Evolutionary conservation across 2,888 invertebrate genomes (phyloP).

Genomic region (Andrena chrysosceles): DNA sequence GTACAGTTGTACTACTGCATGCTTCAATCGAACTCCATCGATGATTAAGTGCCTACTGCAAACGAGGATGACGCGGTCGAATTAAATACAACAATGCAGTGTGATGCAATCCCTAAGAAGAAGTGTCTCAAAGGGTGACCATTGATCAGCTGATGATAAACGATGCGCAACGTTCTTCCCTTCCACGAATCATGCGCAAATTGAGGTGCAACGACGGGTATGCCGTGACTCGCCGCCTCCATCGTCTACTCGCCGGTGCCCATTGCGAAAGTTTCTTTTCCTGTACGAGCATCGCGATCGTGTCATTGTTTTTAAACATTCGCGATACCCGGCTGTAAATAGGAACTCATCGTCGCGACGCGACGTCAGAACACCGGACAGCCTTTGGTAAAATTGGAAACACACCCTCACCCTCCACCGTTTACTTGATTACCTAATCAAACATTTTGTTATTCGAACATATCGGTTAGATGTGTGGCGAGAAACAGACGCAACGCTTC

Average conservation of each 20-base stretch:
- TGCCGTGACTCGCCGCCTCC: constrained; percentile 1
- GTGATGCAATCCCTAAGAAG: background rate
- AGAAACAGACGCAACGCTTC: too few relatives aligned
- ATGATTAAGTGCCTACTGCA: background rate
- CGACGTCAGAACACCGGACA: background rate
- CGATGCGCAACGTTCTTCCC: background rate
- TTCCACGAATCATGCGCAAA: constrained; percentile 30
- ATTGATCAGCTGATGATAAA: background rate
- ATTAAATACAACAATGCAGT: background rate
- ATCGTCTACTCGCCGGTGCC: constrained; percentile 7
- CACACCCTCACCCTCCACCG: background rate
- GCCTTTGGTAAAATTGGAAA: background rate
- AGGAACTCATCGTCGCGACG: background rate
- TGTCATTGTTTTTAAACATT: constrained; percentile 37
- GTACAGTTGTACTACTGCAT: background rate
- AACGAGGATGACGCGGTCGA: background rate
- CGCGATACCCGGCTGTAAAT: background rate
- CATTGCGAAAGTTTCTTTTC: constrained; percentile 32
- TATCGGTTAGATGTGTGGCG: too few relatives aligned
- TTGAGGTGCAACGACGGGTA: constrained; percentile 12
- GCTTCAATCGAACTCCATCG: background rate
- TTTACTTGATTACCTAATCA: background rate
- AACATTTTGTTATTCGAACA: too few relatives aligned
- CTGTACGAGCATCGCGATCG: constrained; percentile 15
- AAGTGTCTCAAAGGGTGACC: constrained; percentile 11